Base-by-base conservation (phyloP, 2,888 invertebrate species). In the Melipona beecheii region DNA sequence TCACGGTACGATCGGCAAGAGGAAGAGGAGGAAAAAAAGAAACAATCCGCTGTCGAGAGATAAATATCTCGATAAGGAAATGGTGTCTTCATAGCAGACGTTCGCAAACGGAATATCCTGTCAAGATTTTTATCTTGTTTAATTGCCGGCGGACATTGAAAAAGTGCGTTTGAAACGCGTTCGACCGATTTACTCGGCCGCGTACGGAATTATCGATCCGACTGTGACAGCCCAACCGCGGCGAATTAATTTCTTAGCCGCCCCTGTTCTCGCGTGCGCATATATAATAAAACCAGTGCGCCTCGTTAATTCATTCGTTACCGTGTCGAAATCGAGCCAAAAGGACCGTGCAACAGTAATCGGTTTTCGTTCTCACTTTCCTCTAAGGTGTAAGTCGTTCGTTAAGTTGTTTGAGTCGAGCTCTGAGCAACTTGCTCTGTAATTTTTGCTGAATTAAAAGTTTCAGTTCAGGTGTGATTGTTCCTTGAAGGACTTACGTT, bases 271-370 rank as follows among this genome's bases (percentile, higher is more conserved):
- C 58, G 65, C 60, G 52, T 60, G 78, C 60, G 31, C 58, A 71
- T n/a, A n/a, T n/a, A n/a, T 80, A 75, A 82, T 65, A 65, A 43
- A 73, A 54, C 49, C 36, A 54, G 75, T 17, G 9, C 77, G 52
- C 70, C 73, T 71, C 69, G 76, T 86, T 81, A 86, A 86, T 86
- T 77, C 54, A 56, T 66, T 66, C 52, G 24, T 84, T 68, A 75
- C 13, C n/a, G 5, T 50, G 49, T 60, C 50, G 64, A 72, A 71
- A 66, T 56, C 43, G 60, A 21, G 54, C 27, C 21, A 17, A 15
- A 27, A 62, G 9, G 49, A 50, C 21, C 50, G n/a, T 2, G 5
- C 5, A 62, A n/a, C 21, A 9, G 21, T n/a, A 6, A 17, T 72
- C 27, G n/a, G 19, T 13, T 13, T 31, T 43, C 36, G 15, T 27